Evolutionary conservation across 92 coral and sea anemone genomes (phyloP).

Genomic region (Blastomussa wellsi): DNA sequence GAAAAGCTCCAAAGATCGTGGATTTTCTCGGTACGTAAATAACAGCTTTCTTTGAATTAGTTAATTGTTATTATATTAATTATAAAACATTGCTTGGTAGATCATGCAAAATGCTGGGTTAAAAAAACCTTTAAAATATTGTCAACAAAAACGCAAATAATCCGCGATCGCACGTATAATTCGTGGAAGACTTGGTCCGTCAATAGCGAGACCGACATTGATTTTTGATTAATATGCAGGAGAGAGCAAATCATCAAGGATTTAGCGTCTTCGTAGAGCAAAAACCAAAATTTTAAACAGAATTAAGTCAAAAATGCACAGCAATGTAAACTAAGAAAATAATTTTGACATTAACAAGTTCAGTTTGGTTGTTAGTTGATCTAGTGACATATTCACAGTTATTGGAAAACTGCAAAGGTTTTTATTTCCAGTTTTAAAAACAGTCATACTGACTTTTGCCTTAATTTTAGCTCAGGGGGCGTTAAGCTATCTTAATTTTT

Average conservation of each 20-base stretch:
- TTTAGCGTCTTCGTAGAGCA: not conserved
- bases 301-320: not conserved
- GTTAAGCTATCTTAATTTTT: not conserved
- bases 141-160: conserved; percentile 1
- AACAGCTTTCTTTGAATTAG: not conserved
- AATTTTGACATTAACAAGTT: conserved; percentile 23
- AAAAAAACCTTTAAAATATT: not conserved
- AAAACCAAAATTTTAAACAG: not conserved
- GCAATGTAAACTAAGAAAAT: not conserved
- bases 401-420: not conserved
- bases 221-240: not conserved
- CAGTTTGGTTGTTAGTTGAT: not conserved
- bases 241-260: not conserved
- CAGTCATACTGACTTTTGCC: not conserved
- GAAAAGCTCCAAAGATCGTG: not conserved
- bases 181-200: not conserved
- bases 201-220: not conserved
- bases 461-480: not conserved
- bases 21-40: conserved; percentile 26
- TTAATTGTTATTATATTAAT: not conserved
- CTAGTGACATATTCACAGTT: not conserved
- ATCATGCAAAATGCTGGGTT: conserved; percentile 11
- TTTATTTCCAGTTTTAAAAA: not conserved
- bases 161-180: not conserved
- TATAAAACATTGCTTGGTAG: not conserved